phyloP scores from a whole-genome alignment of 1,140 invertebrate genomes.

The Artemia franciscana region DNA sequence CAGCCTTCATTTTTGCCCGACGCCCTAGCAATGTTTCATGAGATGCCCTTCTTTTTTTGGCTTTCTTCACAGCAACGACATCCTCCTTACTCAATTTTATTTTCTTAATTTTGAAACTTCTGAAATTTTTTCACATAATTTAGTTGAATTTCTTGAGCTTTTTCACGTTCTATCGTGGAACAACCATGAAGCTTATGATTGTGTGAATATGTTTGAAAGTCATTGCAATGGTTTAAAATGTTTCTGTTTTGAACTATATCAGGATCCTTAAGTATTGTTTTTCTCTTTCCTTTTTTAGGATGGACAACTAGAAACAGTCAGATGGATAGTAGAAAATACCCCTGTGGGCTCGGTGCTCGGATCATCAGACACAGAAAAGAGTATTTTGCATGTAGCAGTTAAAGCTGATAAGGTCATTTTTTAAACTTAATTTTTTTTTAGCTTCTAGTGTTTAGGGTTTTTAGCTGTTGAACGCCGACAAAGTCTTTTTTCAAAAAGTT shows the following conservation, averaged over 20 bases:
- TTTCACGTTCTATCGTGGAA: conserved; percentile 64
- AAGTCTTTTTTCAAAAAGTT: no score
- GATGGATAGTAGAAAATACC: not conserved
- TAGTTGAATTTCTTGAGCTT: conserved; percentile 56
- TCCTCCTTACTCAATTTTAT: conserved; percentile 48
- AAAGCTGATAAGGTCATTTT: not conserved
- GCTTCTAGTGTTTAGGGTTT: no score
- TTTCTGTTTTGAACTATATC: no score
- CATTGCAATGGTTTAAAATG: no score
- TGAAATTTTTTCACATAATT: conserved; percentile 95
- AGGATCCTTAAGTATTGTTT: no score
- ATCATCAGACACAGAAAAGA: not conserved
- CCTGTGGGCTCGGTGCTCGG: not conserved
- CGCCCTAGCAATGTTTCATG: conserved; percentile 74
- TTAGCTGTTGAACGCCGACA: no score
- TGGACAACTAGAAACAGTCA: not conserved
- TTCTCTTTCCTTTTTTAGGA: not conserved
- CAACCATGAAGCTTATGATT: no score
- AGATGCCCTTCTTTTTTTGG: conserved; percentile 51
- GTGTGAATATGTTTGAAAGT: no score
- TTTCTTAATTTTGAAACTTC: conserved; percentile 87
- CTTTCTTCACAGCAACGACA: conserved; percentile 40
- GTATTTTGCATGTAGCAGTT: not conserved
- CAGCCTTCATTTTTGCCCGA: conserved; percentile 84
- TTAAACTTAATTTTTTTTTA: no score